Evolutionary conservation across 53 echinoderm and acorn worm species (phyloP), one percentile per base, ranked within the genome.

Genomic region (Apostichopus leukothele): DNA sequence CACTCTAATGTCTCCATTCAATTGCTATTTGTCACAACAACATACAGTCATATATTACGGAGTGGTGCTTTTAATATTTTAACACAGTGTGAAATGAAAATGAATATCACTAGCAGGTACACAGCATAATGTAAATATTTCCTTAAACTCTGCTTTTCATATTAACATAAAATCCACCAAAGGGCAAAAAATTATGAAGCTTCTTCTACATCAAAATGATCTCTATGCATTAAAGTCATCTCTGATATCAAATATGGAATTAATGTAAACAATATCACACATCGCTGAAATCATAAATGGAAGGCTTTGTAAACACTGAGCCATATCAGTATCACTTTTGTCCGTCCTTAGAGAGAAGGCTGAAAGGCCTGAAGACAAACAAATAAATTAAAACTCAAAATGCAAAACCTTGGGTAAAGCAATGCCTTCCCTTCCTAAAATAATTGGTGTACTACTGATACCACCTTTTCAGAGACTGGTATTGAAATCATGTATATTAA

Each of bases 231-330:
- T 71, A 19, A 71, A 71, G 71, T 71, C 71, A 71, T 71, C n/a
- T 14, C 18, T 71, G 71, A 71, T 71, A 71, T 71, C 71, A 71
- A 71, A 71, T 71, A 71, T 71, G 71, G 71, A 71, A 71, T 71
- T 71, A 71, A 71, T 71, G 71, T 71, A 71, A 71, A 71, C 71
- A 71, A 71, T 71, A 71, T 71, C 71, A 71, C 71, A 71, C 71
- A 18, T 71, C 71, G 71, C n/a, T 71, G 71, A 71, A 19, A 71
- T 71, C 71, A 71, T 71, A 71, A 71, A 71, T n/a, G 20, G 71
- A n/a, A 71, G 18, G 71, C 71, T 71, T 71, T 71, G 71, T 71
- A 71, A 71, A 71, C 71, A 71, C 18, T 6, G 71, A 71, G 71
- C 18, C 18, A n/a, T 71, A 71, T 71, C 20, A n/a, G n/a, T 71